Percentiles rank a stretch among this genome's conserved stretches.
These are phyloP conservation scores for Desmophyllum pertusum DNA, from an alignment of 92 coral and sea anemone species.

Conservation along the genomic window DNA sequence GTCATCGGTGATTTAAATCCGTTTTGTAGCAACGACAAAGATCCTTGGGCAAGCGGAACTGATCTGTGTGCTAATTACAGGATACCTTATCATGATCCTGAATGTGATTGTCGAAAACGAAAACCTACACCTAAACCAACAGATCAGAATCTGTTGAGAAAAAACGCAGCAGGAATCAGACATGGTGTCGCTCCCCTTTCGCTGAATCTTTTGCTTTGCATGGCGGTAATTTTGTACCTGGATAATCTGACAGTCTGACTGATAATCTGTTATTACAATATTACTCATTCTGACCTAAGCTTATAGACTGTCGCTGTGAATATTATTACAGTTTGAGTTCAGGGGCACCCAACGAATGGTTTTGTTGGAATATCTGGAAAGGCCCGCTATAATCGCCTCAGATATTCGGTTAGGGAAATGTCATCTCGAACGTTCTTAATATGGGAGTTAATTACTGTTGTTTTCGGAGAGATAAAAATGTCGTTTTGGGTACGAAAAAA, in stretches of 20 bases:
- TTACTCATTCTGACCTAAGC: too few species aligned
- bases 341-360: too few species aligned
- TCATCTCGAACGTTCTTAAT: too few species aligned
- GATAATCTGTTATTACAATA: neutral
- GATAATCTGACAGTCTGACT: neutral
- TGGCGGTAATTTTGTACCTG: neutral
- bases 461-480: too few species aligned
- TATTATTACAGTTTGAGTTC: too few species aligned
- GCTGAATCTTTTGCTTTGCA: neutral
- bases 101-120: neutral
- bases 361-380: too few species aligned
- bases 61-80: neutral
- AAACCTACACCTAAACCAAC: too few species aligned
- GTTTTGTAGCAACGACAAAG: neutral
- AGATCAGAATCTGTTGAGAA: neutral
- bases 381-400: too few species aligned
- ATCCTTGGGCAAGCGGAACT: neutral
- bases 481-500: too few species aligned
- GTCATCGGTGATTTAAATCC: neutral
- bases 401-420: too few species aligned
- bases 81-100: neutral
- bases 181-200: neutral
- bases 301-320: too few species aligned
- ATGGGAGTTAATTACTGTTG: too few species aligned
- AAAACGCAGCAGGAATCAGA: neutral